Evolutionary conservation across 1,140 invertebrate genomes (phyloP).

Genomic region (Nephotettix cincticeps): DNA sequence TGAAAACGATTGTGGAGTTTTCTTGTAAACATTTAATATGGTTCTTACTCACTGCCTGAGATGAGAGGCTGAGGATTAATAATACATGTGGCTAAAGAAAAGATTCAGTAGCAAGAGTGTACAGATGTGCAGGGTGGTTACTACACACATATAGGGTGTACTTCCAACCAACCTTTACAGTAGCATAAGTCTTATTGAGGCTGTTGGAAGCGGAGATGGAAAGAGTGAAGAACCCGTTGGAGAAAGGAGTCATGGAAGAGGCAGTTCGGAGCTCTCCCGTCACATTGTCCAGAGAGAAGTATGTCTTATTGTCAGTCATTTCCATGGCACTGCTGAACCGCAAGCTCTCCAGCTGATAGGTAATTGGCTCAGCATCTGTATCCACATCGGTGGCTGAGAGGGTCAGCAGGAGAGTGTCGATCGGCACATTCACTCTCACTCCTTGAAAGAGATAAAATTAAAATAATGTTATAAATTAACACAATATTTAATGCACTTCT

Average conservation of each 20-base stretch:
- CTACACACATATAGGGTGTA: no score
- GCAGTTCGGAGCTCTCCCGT: constrained; percentile 70
- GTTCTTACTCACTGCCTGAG: no score
- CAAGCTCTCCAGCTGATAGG: constrained; percentile 62
- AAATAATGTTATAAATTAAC: no score
- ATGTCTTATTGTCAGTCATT: constrained; percentile 34
- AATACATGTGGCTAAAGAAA: no score
- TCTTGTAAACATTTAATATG: no score
- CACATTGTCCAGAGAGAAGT: constrained; percentile 58
- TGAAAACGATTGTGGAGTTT: no score
- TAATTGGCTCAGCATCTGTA: constrained; percentile 61
- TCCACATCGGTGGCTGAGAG: constrained; percentile 68
- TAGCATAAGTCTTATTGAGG: constrained; percentile 51
- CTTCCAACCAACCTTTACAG: constrained; percentile 58
- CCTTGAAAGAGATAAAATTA: constrained; percentile 46
- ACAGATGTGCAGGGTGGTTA: no score
- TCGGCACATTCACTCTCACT: constrained; percentile 71
- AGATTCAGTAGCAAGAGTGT: no score
- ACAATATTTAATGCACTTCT: no score
- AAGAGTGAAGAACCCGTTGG: constrained; percentile 68
- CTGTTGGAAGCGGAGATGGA: constrained; percentile 66
- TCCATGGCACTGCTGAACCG: constrained; percentile 55
- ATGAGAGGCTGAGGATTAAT: no score
- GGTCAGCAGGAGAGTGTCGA: constrained; percentile 67
- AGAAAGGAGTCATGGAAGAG: constrained; percentile 64